phyloP scores from a whole-genome alignment of 1,140 invertebrate species.

The Panagrolaimus sp. region DNA sequence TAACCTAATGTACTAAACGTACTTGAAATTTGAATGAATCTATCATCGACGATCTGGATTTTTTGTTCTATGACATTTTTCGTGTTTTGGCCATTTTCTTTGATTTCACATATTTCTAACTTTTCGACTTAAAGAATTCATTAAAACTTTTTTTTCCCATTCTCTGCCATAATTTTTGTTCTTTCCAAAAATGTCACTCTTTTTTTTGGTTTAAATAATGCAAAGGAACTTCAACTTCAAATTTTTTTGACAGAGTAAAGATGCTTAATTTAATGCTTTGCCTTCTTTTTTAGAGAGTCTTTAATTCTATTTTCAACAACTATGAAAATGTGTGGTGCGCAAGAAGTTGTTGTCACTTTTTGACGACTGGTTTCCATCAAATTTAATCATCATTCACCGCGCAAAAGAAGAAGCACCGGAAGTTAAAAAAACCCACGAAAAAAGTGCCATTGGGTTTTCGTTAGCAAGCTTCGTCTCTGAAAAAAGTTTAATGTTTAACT shows the following conservation, averaged over 20 bases:
- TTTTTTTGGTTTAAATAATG: too few species aligned
- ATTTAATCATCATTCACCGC: conserved; percentile 6
- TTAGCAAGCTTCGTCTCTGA: neutral
- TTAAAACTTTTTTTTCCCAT: neutral
- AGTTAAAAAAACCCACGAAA: too few species aligned
- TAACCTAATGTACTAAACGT: too few species aligned
- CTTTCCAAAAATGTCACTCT: neutral
- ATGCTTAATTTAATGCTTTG: conserved; percentile 13
- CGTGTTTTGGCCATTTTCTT: neutral
- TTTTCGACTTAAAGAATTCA: neutral
- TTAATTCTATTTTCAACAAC: neutral
- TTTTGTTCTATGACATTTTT: conserved; percentile 12
- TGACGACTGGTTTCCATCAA: conserved; percentile 11
- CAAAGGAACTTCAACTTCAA: neutral
- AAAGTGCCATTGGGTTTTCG: neutral
- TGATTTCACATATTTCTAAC: neutral
- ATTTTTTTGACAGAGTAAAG: neutral
- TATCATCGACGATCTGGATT: too few species aligned
- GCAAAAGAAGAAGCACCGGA: neutral
- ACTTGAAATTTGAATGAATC: too few species aligned
- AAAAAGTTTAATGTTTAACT: neutral
- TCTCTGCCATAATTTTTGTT: neutral
- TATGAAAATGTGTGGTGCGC: conserved; percentile 4
- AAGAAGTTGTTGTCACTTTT: conserved; percentile 8
- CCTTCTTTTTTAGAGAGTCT: too few species aligned